Evolutionary conservation across 1,140 invertebrate genomes (phyloP), one percentile per base, ranked within the genome.

Genomic region (Lucilia cuprina): DNA sequence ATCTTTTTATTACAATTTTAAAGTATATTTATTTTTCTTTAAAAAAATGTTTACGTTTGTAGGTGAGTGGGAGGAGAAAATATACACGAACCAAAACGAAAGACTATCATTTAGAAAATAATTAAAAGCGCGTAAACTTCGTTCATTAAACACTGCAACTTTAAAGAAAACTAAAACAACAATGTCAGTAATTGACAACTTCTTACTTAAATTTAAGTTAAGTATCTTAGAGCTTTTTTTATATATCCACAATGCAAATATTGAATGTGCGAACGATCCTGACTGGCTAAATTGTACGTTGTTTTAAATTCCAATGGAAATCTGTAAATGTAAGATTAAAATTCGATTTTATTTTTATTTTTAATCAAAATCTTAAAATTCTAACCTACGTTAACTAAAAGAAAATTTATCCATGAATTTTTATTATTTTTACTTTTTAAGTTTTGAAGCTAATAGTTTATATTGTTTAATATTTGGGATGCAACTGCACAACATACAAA

Each of bases 1-100:
- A 55, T 55, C 17, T n/a, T 41, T 77, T 77, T 77, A 41, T 77
- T 41, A n/a, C 74, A 77, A 77, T 77, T 77, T 77, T 35, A 9
- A 77, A 74, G 74, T 77, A 77, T 41, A 77, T 77, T 17, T 77
- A 35, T 77, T 41, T 41, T 41, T 41, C 5, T 41, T 41, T 41
- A 8, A 17, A 41, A 34, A 77, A 41, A 47, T 41, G 25, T 41
- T 55, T n/a, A 55, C 17, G 50, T 55, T 55, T 74, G 9, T 30
- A 10, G 74, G 8, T 34, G 34, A 77, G 74, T 77, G 74, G 74
- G 74, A 41, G 74, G 34, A 12, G 4, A 17, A 55, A 17, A 55
- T n/a, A 55, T 2, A 55, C 50, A 55, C 50, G 50, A 55, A 55
- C 50, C 1, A 17, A 55, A 0, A 55, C 17, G 50, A 55, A 55